Base-by-base conservation (phyloP, 2,888 invertebrate genomes). In the Tinea trinotella region DNA sequence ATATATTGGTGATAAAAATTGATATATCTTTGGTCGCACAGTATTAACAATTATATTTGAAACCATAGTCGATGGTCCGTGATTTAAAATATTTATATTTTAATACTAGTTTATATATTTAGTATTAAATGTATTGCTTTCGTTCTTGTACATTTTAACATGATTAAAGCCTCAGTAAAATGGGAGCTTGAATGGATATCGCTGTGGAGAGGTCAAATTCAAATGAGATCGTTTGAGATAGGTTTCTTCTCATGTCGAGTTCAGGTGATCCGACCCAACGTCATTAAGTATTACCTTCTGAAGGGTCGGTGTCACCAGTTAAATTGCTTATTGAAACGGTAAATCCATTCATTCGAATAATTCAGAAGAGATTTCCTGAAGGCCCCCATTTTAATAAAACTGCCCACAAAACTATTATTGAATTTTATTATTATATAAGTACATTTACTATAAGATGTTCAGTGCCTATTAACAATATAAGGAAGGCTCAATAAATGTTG, bases 201-300 rank as follows among this genome's bases (percentile, higher is more conserved):
- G n/a, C 9, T 2, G 7, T n/a, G 13, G 15, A 13, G 40, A 9
- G 46, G 46, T 46, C 46, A 19, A 17, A 46, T 46, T 46, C 19
- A 46, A 46, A 46, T 46, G 46, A 46, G 46, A 18, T 19, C 46
- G 13, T 15, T 40, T 40, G 40, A 46, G 17, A 46, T 46, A 10
- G 46, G 46, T 12, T 40, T 30, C 30, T 30, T 30, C 40, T 17
- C 10, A 17, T 46, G 46, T 46, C 46, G 46, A 18, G 7, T 46
- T 17, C 46, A 46, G 46, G 46, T 46, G 19, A 19, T 15, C 40
- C 40, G 13, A 40, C 17, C 46, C 46, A 2, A 46, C 19, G 46
- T 19, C 46, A 19, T 46, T 46, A 46, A 10, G 46, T 17, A 30
- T 30, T 30, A 30, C 30, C 30, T 30, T 30, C 30, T 30, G 3